phyloP scores from a whole-genome alignment of 2,888 invertebrate species.

The Diaphora mendica region DNA sequence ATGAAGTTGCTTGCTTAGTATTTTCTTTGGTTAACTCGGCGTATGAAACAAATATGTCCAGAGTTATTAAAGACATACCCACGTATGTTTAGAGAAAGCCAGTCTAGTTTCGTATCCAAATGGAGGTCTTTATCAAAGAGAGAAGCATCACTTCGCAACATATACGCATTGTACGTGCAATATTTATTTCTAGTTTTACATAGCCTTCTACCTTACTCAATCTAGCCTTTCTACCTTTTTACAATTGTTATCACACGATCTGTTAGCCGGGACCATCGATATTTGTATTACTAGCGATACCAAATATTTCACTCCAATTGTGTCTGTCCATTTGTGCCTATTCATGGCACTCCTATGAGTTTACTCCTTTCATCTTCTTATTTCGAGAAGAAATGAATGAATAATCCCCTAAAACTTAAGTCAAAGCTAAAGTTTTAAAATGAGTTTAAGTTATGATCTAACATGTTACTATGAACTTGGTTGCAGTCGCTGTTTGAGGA shows the following conservation, averaged over 20 bases:
- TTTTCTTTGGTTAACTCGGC: slow-evolving; percentile 25
- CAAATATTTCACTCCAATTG: too few relatives aligned
- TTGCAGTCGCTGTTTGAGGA: neutral
- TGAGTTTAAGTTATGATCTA: neutral
- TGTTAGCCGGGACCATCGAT: too few relatives aligned
- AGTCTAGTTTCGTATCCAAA: neutral
- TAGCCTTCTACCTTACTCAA: neutral
- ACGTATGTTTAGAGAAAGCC: neutral
- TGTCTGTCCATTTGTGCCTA: too few relatives aligned
- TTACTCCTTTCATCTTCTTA: too few relatives aligned
- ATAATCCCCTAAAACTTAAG: too few relatives aligned
- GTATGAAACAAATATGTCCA: slow-evolving; percentile 1
- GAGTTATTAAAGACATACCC: neutral
- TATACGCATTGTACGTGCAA: neutral
- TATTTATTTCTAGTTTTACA: neutral
- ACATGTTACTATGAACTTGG: neutral
- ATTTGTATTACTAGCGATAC: too few relatives aligned
- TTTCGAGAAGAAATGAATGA: neutral
- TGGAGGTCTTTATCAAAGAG: neutral
- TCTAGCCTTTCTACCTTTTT: too few relatives aligned
- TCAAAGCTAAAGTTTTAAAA: neutral
- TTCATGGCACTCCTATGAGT: too few relatives aligned
- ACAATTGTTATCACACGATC: neutral
- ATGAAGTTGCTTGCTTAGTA: slow-evolving; percentile 28
- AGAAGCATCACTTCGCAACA: neutral